Evolutionary conservation across 2,113 vertebrate species (phyloP), one percentile per base, ranked within the genome.

Genomic region (Esox niger): DNA sequence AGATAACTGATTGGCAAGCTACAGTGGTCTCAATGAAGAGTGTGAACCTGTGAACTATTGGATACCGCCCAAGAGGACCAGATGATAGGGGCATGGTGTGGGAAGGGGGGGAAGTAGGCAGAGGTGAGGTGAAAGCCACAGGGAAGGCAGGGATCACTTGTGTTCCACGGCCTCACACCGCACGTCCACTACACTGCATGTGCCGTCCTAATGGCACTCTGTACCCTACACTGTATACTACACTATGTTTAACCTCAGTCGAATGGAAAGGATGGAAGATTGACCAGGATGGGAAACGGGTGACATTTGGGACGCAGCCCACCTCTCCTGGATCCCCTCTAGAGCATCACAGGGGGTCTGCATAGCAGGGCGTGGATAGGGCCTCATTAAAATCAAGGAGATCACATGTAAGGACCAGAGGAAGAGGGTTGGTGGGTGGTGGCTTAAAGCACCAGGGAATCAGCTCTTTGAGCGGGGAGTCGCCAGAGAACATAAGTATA

Each of bases 321-420:
- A 72, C 78, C 26, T 27, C 46, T 43, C 15, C 38, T 11, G 65
- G 58, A 54, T 47, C 59, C 23, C 5, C 82, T 88, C 81, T 84
- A 74, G 78, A 80, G 82, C 88, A 90, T 90, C 86, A 90, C 87
- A 91, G 87, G 85, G 88, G 88, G 86, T 90, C 87, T 84, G 71
- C 80, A 79, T 25, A 8, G 23, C 29, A 13, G 5, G 4, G 10
- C 78, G 83, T 10, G 38, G 15, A 43, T 10, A 10, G 15, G 38
- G 87, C 86, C 89, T 91, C 87, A 90, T 91, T 91, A 92, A 91
- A 91, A 91, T 87, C 89, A 89, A 89, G 90, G 80, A 78, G 85
- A 86, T 90, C 86, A 83, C 82, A 87, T 88, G 87, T 86, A 89
- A 88, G 86, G 86, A 90, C 87, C 86, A 91, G 84, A 88, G 88